These are phyloP conservation scores for Nesogale talazaci DNA, from an alignment of 2,113 vertebrate species.

Conservation along the genomic window DNA sequence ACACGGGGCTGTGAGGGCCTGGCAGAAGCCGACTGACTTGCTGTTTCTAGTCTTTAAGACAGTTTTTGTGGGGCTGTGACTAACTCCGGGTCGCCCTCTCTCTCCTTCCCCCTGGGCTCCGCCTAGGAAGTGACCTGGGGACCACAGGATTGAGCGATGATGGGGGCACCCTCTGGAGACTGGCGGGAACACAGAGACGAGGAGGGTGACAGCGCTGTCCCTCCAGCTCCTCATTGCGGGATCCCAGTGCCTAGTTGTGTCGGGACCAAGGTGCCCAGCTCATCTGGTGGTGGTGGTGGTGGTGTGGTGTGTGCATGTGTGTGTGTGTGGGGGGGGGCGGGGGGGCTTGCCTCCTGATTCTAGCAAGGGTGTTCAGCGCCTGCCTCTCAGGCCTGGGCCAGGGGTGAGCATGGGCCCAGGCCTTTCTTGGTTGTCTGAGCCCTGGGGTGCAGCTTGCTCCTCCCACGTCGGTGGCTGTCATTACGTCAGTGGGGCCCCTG, in stretches of 20 bases:
- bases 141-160: background rate
- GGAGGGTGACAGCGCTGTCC: background rate
- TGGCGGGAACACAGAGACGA: background rate
- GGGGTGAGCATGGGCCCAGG: too few relatives aligned
- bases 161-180: background rate
- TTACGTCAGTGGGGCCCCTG: background rate
- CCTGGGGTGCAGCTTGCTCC: background rate
- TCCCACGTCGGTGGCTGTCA: background rate
- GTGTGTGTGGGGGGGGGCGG: too few relatives aligned
- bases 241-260: background rate
- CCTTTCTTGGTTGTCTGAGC: background rate
- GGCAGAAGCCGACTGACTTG: background rate
- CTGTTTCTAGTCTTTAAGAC: background rate
- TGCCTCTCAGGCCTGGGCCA: background rate
- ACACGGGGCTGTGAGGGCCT: background rate
- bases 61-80: background rate
- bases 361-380: too few relatives aligned
- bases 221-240: background rate
- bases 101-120: too few relatives aligned
- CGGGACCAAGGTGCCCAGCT: background rate
- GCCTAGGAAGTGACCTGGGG: accelerated
- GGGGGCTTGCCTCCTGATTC: background rate
- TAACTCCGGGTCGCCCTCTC: background rate
- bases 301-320: too few relatives aligned
- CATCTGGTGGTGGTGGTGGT: background rate